Evolutionary conservation across 1,140 invertebrate genomes (phyloP).

Genomic region (Neodiprion fabricii): DNA sequence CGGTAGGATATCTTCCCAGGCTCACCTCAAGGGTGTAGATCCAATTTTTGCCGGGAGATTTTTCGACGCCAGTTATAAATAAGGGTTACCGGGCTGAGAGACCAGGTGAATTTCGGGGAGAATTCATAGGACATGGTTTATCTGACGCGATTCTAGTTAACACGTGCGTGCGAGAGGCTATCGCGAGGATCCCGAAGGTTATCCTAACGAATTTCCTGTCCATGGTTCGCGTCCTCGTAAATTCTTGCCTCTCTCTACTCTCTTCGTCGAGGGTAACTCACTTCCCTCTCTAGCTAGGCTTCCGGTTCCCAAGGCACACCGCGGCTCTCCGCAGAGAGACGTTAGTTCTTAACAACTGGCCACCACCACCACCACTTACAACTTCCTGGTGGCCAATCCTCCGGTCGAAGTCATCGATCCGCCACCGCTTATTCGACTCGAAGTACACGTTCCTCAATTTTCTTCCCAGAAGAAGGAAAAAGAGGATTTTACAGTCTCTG

Average conservation of each 20-base stretch:
- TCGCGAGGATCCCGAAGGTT: slow-evolving; percentile 42
- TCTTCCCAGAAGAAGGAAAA: no score
- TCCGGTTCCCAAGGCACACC: neutral
- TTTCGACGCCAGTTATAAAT: no score
- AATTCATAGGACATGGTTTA: slow-evolving; percentile 26
- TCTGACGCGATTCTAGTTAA: slow-evolving; percentile 36
- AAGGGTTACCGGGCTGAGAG: no score
- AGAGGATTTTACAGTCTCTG: no score
- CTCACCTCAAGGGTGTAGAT: no score
- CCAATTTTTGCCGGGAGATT: no score
- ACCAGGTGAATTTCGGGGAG: slow-evolving; percentile 21
- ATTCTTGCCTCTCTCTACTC: neutral
- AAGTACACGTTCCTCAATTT: no score
- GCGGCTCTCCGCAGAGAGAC: neutral
- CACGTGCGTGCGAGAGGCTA: slow-evolving; percentile 37
- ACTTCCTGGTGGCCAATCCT: neutral
- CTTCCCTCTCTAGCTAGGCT: neutral
- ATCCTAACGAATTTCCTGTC: slow-evolving; percentile 47
- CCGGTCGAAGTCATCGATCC: no score
- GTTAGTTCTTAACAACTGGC: neutral
- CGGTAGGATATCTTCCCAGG: neutral
- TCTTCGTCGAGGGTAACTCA: neutral
- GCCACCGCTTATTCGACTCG: no score
- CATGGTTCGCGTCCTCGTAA: slow-evolving; percentile 6
- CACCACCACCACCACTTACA: neutral